Evolutionary conservation across 37 sponge, comb jelly and placozoan species (phyloP).

Genomic region (Spongia lamella): DNA sequence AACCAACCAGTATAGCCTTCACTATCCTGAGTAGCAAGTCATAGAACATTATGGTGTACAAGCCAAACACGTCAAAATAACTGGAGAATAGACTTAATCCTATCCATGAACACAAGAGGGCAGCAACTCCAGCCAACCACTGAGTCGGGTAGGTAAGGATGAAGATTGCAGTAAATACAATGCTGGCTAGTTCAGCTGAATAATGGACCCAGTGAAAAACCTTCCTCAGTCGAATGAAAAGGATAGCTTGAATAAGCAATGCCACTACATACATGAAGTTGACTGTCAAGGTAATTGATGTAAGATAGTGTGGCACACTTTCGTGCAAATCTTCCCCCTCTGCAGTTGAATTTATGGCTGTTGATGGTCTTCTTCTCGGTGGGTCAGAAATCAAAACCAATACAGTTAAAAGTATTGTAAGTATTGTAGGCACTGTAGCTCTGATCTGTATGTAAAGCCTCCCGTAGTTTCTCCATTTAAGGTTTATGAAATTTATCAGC

Average conservation of each 20-base stretch:
- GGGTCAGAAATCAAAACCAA: slow-evolving; percentile 39
- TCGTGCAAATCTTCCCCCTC: too few relatives aligned
- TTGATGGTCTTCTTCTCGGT: not conserved
- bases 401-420: slow-evolving; percentile 44
- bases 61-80: slow-evolving; percentile 78
- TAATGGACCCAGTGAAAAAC: too few relatives aligned
- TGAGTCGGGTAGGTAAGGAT: too few relatives aligned
- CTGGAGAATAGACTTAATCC: slow-evolving; percentile 59
- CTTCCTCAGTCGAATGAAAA: too few relatives aligned
- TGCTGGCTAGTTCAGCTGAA: slow-evolving; percentile 6
- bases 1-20: slow-evolving; percentile 52
- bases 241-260: too few relatives aligned
- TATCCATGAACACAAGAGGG: slow-evolving; percentile 78
- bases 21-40: slow-evolving; percentile 64
- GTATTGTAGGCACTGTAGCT: slow-evolving; percentile 30
- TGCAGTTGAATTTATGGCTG: not conserved
- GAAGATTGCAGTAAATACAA: too few relatives aligned
- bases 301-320: too few relatives aligned
- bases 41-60: slow-evolving; percentile 87
- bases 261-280: too few relatives aligned
- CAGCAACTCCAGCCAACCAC: slow-evolving; percentile 79
- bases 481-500: slow-evolving; percentile 47
- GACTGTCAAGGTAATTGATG: too few relatives aligned
- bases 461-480: slow-evolving; percentile 81
- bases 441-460: not conserved